Evolutionary conservation across 2,797 vertebrate species (phyloP).

Genomic region (Sebastes alutus): DNA sequence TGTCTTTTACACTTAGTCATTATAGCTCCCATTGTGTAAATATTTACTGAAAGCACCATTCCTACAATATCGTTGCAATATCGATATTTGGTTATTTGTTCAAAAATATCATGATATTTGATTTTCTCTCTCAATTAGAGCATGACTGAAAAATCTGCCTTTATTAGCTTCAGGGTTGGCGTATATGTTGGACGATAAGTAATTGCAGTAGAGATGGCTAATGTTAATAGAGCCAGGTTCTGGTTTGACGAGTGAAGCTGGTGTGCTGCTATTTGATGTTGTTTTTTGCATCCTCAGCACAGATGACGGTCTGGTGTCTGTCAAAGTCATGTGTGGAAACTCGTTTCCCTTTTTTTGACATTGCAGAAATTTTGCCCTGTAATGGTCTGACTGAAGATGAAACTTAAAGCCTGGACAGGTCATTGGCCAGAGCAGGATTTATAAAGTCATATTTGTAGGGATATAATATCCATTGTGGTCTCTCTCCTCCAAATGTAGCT

Average conservation of each 20-base stretch:
- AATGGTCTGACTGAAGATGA: background rate
- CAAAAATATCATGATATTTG: too few relatives aligned
- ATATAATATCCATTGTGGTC: too few relatives aligned
- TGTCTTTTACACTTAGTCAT: too few relatives aligned
- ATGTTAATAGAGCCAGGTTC: background rate
- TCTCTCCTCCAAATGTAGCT: background rate
- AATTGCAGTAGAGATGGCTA: background rate
- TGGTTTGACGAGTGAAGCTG: background rate
- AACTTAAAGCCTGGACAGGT: slow-evolving; percentile 17
- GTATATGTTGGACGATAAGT: background rate
- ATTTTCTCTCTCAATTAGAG: too few relatives aligned
- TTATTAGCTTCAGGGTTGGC: background rate
- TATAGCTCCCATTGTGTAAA: too few relatives aligned
- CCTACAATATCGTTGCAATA: too few relatives aligned
- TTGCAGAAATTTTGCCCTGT: background rate
- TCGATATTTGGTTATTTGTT: too few relatives aligned
- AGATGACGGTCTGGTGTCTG: slow-evolving; percentile 43
- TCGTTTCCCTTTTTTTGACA: slow-evolving; percentile 32
- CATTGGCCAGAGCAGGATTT: background rate
- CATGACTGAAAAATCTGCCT: background rate
- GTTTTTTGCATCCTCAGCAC: slow-evolving; percentile 32
- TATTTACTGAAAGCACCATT: too few relatives aligned
- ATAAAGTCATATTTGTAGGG: background rate
- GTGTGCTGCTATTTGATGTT: background rate
- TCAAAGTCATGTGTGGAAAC: background rate